Evolutionary conservation across 2,113 vertebrate species (phyloP).

Genomic region (Trochalopteron elliotii): DNA sequence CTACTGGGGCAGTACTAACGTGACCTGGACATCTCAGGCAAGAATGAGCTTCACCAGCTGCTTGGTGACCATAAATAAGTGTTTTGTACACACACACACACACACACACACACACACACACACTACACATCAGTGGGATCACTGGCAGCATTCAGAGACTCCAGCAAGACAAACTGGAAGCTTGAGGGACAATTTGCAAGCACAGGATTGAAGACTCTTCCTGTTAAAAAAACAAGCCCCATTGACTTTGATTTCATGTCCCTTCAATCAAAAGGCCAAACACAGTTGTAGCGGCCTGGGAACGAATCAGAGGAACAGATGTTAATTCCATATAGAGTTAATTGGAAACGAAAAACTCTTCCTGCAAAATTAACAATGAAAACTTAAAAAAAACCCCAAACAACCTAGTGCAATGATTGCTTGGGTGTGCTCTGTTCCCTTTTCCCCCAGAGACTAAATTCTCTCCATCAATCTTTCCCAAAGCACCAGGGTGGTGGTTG

Average conservation of each 20-base stretch:
- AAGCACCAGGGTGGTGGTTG: background rate
- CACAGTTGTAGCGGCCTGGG: background rate
- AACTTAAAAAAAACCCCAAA: background rate
- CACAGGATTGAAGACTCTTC: background rate
- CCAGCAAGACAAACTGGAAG: background rate
- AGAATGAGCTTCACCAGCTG: background rate
- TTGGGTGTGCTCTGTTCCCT: background rate
- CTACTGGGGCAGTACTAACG: accelerated
- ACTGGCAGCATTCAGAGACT: background rate
- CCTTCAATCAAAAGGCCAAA: background rate
- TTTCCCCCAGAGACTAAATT: background rate
- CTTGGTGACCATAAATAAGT: accelerated
- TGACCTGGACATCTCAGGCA: background rate
- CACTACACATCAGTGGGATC: background rate
- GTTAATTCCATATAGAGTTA: background rate
- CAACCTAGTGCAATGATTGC: background rate
- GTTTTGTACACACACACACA: accelerated
- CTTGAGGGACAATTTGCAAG: background rate
- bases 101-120: background rate
- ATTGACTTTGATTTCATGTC: background rate
- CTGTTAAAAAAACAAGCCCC: background rate
- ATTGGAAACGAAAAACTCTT: background rate
- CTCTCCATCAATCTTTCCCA: background rate
- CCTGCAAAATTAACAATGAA: background rate
- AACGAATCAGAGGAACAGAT: background rate